Conservation (phyloP, 2,113 vertebrate species). For the Aptenodytes forsteri region DNA sequence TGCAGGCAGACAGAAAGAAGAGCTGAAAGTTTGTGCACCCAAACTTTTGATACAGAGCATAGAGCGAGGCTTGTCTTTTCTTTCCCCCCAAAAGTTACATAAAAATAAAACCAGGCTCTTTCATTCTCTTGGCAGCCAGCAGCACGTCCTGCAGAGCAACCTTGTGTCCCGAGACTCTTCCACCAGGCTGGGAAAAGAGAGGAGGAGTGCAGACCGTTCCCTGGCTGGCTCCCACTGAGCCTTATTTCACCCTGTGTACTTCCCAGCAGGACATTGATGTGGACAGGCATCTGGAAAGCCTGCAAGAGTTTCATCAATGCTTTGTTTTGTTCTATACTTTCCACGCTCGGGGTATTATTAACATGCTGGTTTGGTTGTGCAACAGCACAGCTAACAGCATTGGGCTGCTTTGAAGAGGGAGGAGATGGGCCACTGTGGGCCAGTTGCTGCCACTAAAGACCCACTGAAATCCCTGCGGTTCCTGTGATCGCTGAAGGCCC, state of each 20-base stretch:
- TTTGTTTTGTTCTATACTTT: background rate
- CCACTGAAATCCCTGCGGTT: background rate
- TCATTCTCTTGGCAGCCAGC: background rate
- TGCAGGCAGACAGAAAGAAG: background rate
- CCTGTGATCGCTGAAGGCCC: background rate
- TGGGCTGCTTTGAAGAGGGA: background rate
- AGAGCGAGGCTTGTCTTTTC: background rate
- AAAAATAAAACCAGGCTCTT: background rate
- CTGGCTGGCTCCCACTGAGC: background rate
- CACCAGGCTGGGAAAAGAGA: background rate
- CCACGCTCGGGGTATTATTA: background rate
- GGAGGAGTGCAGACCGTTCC: background rate
- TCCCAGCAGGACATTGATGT: background rate
- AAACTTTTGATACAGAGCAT: background rate
- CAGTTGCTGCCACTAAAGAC: background rate
- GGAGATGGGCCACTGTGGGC: background rate
- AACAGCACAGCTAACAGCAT: accelerated
- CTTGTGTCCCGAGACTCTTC: background rate
- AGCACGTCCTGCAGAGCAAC: background rate
- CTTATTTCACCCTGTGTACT: background rate
- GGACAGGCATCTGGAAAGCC: constrained; percentile 32
- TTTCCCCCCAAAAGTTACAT: background rate
- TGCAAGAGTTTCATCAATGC: background rate
- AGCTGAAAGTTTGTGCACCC: background rate
- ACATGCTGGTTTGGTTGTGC: background rate